Base-by-base conservation (phyloP, 2,113 vertebrate genomes). In the Zapornia atra region DNA sequence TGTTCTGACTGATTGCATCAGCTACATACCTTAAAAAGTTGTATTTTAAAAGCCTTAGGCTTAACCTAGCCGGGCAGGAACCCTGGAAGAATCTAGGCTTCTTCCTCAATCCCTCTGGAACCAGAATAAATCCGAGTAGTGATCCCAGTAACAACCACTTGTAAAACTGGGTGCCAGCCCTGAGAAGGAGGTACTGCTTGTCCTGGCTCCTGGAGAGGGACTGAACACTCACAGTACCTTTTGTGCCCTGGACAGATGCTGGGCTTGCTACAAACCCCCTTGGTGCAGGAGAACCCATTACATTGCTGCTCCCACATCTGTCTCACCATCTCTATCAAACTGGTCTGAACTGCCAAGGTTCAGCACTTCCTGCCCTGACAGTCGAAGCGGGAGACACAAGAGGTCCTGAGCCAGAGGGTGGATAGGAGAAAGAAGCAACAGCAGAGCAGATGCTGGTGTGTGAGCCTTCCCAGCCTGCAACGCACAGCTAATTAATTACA, bases 171-270 rank as follows among this genome's bases (percentile, higher is more conserved):
- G 18, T 38, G 24, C 40, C 26, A 33, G 69, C 56, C 59, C 33
- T 5, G 0, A 0, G 4, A 46, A 20, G 56, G 42, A 48, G 1
- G 0, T 34, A 40, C 51, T 86, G 64, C 63, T 72, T 13, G 31
- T 31, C 28, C 51, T 63, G 91, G 9, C 46, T 48, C 54, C 81
- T 56, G n/a, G 36, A 40, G 81, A 70, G 85, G 60, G 13, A 16
- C 56, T 26, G 46, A 91, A 57, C 7, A 34, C 38, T 46, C 0
- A 0, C 21, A 68, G 6, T 38, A 17, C 18, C 31, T 17, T 24
- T 26, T 64, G 36, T 5, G 38, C 25, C 29, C 21, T 42, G n/a
- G 21, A 34, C 7, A 26, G 54, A 29, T 15, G 44, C 34, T 36
- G 76, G 40, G 28, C 61, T 44, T 66, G 83, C 21, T 21, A 50